phyloP scores from a whole-genome alignment of 2,113 vertebrate species.

The Oriolus oriolus region DNA sequence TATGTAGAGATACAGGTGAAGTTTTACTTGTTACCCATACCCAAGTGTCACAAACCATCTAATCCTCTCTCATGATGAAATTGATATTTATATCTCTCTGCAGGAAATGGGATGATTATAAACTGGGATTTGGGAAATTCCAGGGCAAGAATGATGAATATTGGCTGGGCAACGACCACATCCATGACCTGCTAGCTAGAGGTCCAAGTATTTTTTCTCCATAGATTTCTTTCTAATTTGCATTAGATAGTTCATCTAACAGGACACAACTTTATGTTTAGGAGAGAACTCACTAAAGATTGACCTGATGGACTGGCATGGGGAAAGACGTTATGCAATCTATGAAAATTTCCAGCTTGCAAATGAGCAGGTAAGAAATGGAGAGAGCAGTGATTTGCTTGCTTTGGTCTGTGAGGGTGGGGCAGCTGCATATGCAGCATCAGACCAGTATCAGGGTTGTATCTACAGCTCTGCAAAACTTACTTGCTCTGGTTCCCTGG shows the following conservation, averaged over 20 bases:
- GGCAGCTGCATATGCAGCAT: neutral
- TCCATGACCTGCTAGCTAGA: slow-evolving; percentile 75
- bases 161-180: slow-evolving; percentile 88
- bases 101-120: slow-evolving; percentile 89
- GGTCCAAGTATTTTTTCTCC: slow-evolving; percentile 60
- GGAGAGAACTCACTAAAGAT: slow-evolving; percentile 82
- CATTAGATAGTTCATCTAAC: neutral
- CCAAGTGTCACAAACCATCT: neutral
- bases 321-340: slow-evolving; percentile 75
- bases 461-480: neutral
- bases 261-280: slow-evolving; percentile 36
- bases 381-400: neutral
- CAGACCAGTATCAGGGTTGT: neutral
- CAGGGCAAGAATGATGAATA: slow-evolving; percentile 85
- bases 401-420: neutral
- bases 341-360: slow-evolving; percentile 84
- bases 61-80: neutral
- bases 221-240: neutral
- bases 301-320: slow-evolving; percentile 87
- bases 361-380: slow-evolving; percentile 72
- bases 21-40: neutral
- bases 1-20: neutral
- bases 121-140: slow-evolving; percentile 85
- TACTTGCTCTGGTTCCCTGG: neutral
- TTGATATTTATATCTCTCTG: neutral